Conservation (phyloP, 2,888 invertebrate genomes). For the Alsophila aescularia region DNA sequence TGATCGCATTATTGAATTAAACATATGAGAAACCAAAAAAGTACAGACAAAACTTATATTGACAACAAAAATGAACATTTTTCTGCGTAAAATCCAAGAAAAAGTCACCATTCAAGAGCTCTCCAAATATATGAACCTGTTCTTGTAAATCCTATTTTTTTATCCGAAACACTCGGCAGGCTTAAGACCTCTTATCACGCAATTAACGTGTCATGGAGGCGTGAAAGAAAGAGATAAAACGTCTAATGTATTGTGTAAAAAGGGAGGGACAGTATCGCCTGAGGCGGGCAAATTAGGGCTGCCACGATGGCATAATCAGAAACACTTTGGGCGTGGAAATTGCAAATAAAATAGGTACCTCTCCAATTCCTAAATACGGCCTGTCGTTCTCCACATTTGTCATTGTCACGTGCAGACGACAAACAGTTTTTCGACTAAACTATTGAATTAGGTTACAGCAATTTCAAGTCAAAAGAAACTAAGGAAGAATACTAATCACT, state of each 20-base stretch:
- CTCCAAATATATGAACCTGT: background rate
- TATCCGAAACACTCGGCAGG: slow-evolving; percentile 24
- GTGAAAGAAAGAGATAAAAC: slow-evolving; percentile 28
- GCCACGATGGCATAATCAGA: slow-evolving; percentile 35
- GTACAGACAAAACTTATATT: too few relatives aligned
- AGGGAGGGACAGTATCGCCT: slow-evolving; percentile 28
- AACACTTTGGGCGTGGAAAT: slow-evolving; percentile 38
- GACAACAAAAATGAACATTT: too few relatives aligned
- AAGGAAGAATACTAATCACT: slow-evolving; percentile 12
- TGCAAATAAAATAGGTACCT: slow-evolving; percentile 40
- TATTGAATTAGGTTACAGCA: slow-evolving; percentile 25
- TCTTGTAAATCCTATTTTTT: slow-evolving; percentile 31
- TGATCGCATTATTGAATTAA: too few relatives aligned
- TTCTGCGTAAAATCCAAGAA: background rate
- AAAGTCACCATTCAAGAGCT: background rate
- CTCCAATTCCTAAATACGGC: slow-evolving; percentile 20
- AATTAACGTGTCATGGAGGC: slow-evolving; percentile 41
- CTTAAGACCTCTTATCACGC: slow-evolving; percentile 33
- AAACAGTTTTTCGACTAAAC: slow-evolving; percentile 23
- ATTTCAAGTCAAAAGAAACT: slow-evolving; percentile 18
- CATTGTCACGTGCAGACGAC: slow-evolving; percentile 28
- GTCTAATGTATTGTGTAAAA: slow-evolving; percentile 20
- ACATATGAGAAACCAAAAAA: too few relatives aligned
- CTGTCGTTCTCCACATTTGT: slow-evolving; percentile 21
- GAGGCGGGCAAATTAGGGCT: slow-evolving; percentile 37